Evolutionary conservation across 2,113 vertebrate species (phyloP).

Genomic region (Pedionomus torquatus): DNA sequence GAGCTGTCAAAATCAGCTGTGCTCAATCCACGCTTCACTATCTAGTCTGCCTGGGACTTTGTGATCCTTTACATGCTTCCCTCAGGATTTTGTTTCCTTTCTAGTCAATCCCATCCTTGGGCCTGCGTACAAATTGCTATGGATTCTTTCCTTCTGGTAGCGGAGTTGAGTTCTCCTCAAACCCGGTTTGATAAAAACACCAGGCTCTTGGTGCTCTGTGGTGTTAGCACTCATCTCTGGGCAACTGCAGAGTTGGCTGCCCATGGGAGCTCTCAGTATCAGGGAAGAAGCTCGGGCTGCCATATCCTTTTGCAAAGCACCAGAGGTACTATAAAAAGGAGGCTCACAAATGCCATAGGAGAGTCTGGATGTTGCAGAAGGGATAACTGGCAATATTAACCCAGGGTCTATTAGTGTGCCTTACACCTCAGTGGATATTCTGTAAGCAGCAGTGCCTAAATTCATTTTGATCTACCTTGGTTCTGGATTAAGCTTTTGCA

Average conservation of each 20-base stretch:
- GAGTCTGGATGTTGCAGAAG: neutral
- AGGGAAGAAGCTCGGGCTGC: neutral
- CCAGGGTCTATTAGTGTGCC: neutral
- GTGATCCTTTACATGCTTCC: neutral
- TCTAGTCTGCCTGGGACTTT: neutral
- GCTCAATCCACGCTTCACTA: neutral
- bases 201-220: neutral
- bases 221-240: neutral
- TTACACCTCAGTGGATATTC: neutral
- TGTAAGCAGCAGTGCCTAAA: neutral
- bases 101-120: neutral
- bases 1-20: neutral
- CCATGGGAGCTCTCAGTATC: neutral
- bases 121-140: neutral
- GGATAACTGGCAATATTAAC: neutral
- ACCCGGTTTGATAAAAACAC: neutral
- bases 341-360: neutral
- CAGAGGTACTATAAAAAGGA: neutral
- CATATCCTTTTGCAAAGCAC: neutral
- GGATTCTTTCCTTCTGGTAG: neutral
- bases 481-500: conserved; percentile 14
- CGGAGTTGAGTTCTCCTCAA: neutral
- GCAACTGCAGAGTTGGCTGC: neutral
- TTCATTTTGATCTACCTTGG: neutral
- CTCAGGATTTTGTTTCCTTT: neutral